Percentiles rank a stretch among this genome's conserved stretches.
These are phyloP conservation scores for Luperina nickerlii DNA, from an alignment of 2,888 invertebrate genomes.

Conservation along the genomic window DNA sequence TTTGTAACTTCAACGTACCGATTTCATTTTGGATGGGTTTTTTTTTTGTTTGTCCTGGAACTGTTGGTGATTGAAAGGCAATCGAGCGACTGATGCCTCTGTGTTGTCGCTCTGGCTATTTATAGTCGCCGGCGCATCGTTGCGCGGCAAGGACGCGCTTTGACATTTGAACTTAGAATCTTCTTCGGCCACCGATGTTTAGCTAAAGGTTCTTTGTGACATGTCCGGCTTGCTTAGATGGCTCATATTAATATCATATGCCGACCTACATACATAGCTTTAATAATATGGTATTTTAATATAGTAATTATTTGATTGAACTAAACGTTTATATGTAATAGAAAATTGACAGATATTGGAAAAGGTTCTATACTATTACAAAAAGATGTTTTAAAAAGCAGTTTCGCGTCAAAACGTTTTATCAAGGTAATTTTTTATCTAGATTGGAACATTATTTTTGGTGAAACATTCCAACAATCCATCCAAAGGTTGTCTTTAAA, in stretches of 20 bases:
- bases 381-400: background rate
- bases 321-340: background rate
- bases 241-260: slow-evolving; percentile 48
- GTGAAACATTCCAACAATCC: background rate
- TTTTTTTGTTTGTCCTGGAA: slow-evolving; percentile 71
- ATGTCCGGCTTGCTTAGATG: slow-evolving; percentile 75
- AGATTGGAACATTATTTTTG: background rate
- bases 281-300: slow-evolving; percentile 19
- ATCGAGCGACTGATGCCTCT: slow-evolving; percentile 84
- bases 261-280: slow-evolving; percentile 47
- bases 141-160: slow-evolving; percentile 82
- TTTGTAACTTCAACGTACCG: slow-evolving; percentile 78
- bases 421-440: background rate
- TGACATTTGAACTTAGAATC: slow-evolving; percentile 88
- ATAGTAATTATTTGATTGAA: background rate
- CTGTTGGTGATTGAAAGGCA: slow-evolving; percentile 74
- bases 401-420: background rate
- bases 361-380: background rate
- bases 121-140: slow-evolving; percentile 78
- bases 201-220: slow-evolving; percentile 73
- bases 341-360: background rate
- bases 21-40: slow-evolving; percentile 84
- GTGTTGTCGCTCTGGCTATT: slow-evolving; percentile 73
- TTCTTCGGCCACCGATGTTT: slow-evolving; percentile 74
- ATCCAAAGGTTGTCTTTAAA: background rate